phyloP scores from a whole-genome alignment of 2,113 vertebrate genomes.

The Nanger granti region DNA sequence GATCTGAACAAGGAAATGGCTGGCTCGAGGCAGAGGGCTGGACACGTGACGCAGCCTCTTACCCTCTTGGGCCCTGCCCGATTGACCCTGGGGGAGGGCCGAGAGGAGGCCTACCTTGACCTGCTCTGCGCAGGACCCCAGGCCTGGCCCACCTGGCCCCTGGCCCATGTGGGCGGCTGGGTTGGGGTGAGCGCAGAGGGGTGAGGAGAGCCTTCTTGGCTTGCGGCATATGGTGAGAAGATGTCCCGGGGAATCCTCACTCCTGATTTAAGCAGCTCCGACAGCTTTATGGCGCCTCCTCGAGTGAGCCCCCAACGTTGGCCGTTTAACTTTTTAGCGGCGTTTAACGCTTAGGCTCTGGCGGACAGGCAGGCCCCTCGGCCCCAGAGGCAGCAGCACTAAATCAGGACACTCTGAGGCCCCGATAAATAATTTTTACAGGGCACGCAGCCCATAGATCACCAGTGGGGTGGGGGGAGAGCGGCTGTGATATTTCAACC shows the following conservation, averaged over 20 bases:
- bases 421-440: slow-evolving; percentile 82
- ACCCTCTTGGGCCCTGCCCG: not conserved
- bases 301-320: slow-evolving; percentile 74
- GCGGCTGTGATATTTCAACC: slow-evolving; percentile 77
- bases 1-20: not conserved
- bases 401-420: slow-evolving; percentile 78
- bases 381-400: slow-evolving; percentile 79
- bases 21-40: not conserved
- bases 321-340: slow-evolving; percentile 78
- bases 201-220: not conserved
- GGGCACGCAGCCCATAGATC: slow-evolving; percentile 79
- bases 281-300: slow-evolving; percentile 79
- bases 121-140: not conserved
- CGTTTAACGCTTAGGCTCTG: slow-evolving; percentile 72
- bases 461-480: slow-evolving; percentile 68
- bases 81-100: not conserved
- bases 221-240: slow-evolving; percentile 70
- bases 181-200: not conserved
- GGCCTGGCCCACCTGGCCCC: not conserved
- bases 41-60: accelerated
- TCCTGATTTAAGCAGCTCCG: slow-evolving; percentile 78
- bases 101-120: not conserved
- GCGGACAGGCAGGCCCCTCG: slow-evolving; percentile 67
- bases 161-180: not conserved
- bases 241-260: slow-evolving; percentile 73